Percentiles rank a stretch among this genome's conserved stretches.
Conservation (phyloP, 2,888 invertebrate species). For the Oscheius sp. region DNA sequence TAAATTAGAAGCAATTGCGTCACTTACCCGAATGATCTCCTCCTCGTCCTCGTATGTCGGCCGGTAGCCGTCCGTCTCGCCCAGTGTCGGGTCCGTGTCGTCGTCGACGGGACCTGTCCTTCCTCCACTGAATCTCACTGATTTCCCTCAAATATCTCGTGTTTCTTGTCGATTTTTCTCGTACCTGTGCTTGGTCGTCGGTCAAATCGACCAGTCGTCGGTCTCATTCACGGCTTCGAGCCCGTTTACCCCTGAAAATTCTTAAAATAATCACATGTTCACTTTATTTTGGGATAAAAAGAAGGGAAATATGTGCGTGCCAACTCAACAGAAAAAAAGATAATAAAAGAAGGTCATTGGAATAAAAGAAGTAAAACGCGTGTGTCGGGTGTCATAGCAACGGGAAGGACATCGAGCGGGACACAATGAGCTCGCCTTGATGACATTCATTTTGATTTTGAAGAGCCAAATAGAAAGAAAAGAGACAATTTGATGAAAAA, state of each 20-base stretch:
- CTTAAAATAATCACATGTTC: no score
- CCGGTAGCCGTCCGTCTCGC: background rate
- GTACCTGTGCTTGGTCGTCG: slow-evolving; percentile 29
- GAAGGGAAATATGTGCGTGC: no score
- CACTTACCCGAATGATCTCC: slow-evolving; percentile 13
- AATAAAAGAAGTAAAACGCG: background rate
- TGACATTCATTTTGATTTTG: no score
- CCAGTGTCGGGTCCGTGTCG: background rate
- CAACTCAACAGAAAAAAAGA: no score
- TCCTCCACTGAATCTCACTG: slow-evolving; percentile 24
- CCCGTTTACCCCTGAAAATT: no score
- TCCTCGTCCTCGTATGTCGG: background rate
- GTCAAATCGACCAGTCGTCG: slow-evolving; percentile 19
- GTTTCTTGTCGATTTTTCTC: background rate
- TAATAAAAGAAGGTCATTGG: background rate
- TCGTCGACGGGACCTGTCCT: background rate
- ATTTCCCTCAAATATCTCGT: slow-evolving; percentile 14
- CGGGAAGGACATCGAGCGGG: background rate
- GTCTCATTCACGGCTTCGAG: background rate
- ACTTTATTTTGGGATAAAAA: no score
- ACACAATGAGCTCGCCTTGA: background rate
- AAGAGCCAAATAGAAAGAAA: no score
- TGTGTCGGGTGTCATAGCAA: background rate
- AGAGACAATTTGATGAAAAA: no score
- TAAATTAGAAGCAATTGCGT: background rate